Percentiles rank a stretch among this genome's conserved stretches.
Conservation (phyloP, 2,888 invertebrate species). For the Anagyrus pseudococci region DNA sequence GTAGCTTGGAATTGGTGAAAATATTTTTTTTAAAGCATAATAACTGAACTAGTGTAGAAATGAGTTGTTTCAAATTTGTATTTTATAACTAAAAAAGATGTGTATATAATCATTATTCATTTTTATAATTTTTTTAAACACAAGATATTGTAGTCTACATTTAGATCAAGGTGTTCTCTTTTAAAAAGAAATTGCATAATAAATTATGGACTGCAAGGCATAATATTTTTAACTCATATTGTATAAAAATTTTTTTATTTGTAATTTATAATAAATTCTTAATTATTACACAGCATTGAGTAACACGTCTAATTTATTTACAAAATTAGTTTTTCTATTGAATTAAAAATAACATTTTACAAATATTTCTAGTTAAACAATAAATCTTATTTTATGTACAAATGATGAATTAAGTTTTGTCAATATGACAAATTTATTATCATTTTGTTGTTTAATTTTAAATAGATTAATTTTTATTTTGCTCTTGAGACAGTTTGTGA, state of each 20-base stretch:
- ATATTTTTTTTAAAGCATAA: no score
- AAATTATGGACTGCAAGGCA: no score
- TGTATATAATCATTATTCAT: background rate
- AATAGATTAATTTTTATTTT: constrained; percentile 54
- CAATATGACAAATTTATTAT: constrained; percentile 3
- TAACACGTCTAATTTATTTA: constrained; percentile 15
- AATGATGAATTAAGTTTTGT: background rate
- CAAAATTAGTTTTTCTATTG: constrained; percentile 1
- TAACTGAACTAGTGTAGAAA: no score
- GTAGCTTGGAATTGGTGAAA: no score
- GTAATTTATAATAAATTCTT: background rate
- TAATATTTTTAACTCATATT: background rate
- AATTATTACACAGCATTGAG: no score
- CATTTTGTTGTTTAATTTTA: background rate
- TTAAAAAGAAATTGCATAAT: no score
- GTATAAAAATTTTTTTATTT: constrained; percentile 16
- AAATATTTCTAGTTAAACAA: background rate
- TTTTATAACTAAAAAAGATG: background rate
- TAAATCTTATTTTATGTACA: constrained; percentile 13
- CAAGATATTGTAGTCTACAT: no score
- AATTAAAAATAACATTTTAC: constrained; percentile 4
- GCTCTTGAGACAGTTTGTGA: constrained; percentile 72
- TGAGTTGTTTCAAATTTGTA: background rate
- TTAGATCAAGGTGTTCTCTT: no score
- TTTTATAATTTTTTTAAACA: background rate